Conservation (phyloP, 2,888 invertebrate species). For the Volucella bombylans region DNA sequence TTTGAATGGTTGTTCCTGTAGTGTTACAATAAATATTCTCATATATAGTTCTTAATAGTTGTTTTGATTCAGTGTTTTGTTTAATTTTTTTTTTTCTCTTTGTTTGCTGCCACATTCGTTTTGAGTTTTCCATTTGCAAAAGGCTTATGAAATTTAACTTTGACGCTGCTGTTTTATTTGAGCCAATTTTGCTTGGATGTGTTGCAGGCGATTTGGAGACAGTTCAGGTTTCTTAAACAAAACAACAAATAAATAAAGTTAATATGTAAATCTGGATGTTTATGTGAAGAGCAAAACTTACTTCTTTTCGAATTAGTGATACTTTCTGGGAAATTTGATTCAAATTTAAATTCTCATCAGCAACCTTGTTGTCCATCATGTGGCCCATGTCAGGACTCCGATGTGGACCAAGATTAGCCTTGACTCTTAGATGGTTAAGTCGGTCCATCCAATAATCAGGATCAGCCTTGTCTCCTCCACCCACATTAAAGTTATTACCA, state of each 20-base stretch:
- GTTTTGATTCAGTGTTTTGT: slow-evolving; percentile 15
- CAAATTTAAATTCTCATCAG: slow-evolving; percentile 82
- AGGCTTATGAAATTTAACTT: slow-evolving; percentile 50
- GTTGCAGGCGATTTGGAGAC: slow-evolving; percentile 82
- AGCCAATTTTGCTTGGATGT: slow-evolving; percentile 82
- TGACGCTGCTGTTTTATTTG: slow-evolving; percentile 81
- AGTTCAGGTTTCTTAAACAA: slow-evolving; percentile 80
- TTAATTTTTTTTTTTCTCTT: slow-evolving; percentile 33
- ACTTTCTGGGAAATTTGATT: slow-evolving; percentile 80
- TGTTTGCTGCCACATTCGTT: slow-evolving; percentile 40
- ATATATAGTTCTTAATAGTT: slow-evolving; percentile 22
- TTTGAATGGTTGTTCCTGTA: slow-evolving; percentile 51
- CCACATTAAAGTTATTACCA: slow-evolving; percentile 57
- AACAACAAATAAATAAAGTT: slow-evolving; percentile 11
- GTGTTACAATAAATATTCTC: slow-evolving; percentile 54
- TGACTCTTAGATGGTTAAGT: slow-evolving; percentile 79
- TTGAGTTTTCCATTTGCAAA: slow-evolving; percentile 6
- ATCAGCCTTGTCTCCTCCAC: slow-evolving; percentile 77
- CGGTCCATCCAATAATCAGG: slow-evolving; percentile 82
- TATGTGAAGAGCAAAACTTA: slow-evolving; percentile 72
- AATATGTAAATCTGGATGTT: not conserved
- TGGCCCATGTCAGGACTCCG: slow-evolving; percentile 76
- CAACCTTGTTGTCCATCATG: slow-evolving; percentile 81
- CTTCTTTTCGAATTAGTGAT: slow-evolving; percentile 81
- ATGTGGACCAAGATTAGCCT: slow-evolving; percentile 78